Evolutionary conservation across 2,888 invertebrate genomes (phyloP).

Genomic region (Cerastis leucographa): DNA sequence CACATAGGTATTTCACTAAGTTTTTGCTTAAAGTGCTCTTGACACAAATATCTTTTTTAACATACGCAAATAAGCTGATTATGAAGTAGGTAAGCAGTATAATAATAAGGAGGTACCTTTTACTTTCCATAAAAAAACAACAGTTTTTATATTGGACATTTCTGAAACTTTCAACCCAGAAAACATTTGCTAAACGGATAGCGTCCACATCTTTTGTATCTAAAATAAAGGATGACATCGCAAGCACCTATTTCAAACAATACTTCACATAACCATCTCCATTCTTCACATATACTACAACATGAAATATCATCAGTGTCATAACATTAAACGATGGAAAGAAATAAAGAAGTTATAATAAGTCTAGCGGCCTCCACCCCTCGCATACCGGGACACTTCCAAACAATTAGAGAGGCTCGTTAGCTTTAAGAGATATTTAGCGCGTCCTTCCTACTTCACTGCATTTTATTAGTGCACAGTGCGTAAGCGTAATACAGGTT

Average conservation of each 20-base stretch:
- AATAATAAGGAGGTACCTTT: not conserved
- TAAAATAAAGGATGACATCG: not conserved
- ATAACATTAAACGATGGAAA: conserved; percentile 85
- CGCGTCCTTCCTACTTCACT: conserved; percentile 73
- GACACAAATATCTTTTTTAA: not conserved
- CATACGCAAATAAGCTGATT: not conserved
- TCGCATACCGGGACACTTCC: conserved; percentile 83
- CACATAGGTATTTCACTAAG: too few relatives aligned
- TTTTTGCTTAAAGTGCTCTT: not conserved
- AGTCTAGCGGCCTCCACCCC: conserved; percentile 69
- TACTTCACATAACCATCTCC: conserved; percentile 7
- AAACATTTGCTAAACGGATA: not conserved
- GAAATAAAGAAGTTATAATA: conserved; percentile 81
- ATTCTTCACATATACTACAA: conserved; percentile 64
- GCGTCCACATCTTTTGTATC: too few relatives aligned
- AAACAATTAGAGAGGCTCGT: conserved; percentile 89
- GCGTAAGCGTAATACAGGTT: conserved; percentile 52
- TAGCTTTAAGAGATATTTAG: conserved; percentile 82
- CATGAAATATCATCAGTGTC: conserved; percentile 84
- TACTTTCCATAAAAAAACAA: not conserved
- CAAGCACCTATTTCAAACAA: not conserved
- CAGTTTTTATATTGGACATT: not conserved
- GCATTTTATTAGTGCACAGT: conserved; percentile 76
- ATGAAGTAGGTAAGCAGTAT: not conserved
- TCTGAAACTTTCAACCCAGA: not conserved